A percentile compares a stretch with the other conserved stretches of the same genome.
Evolutionary conservation across 2,113 vertebrate species (phyloP).

Genomic region (Sula dactylatra): DNA sequence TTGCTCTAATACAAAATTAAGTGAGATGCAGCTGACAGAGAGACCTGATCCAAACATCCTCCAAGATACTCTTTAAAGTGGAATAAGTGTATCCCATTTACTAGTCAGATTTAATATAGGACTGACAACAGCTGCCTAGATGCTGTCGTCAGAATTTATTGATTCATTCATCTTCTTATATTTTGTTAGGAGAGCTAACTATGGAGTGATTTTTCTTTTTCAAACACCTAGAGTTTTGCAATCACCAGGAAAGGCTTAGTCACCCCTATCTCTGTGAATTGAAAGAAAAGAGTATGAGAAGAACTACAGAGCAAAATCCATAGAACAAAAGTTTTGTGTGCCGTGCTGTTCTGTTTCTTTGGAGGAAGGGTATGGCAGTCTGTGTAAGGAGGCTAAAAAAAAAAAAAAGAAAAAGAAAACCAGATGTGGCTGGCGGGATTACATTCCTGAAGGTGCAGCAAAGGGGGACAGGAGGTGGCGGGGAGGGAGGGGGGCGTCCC

Average conservation of each 20-base stretch:
- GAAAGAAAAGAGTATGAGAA: not conserved
- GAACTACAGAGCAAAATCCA: not conserved
- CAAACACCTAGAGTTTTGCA: not conserved
- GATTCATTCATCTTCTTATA: not conserved
- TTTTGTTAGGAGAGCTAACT: not conserved
- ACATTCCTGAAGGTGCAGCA: not conserved
- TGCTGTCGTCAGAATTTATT: not conserved
- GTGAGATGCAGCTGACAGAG: not conserved
- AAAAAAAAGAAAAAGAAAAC: not conserved
- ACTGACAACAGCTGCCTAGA: not conserved
- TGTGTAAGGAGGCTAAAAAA: not conserved
- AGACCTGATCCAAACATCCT: not conserved
- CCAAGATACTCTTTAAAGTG: not conserved
- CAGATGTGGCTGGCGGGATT: no score
- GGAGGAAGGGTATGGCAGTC: not conserved
- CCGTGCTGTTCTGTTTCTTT: not conserved
- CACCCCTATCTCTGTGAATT: not conserved
- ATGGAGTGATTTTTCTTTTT: not conserved
- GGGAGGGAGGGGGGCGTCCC: no score
- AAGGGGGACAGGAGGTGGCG: not conserved
- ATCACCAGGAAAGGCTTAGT: not conserved
- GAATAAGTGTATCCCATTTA: not conserved
- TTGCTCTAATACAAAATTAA: constrained; percentile 18
- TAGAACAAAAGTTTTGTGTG: rapidly evolving
- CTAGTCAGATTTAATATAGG: not conserved